phyloP scores from a whole-genome alignment of 2,888 invertebrate genomes.

The Mythimna loreyi region DNA sequence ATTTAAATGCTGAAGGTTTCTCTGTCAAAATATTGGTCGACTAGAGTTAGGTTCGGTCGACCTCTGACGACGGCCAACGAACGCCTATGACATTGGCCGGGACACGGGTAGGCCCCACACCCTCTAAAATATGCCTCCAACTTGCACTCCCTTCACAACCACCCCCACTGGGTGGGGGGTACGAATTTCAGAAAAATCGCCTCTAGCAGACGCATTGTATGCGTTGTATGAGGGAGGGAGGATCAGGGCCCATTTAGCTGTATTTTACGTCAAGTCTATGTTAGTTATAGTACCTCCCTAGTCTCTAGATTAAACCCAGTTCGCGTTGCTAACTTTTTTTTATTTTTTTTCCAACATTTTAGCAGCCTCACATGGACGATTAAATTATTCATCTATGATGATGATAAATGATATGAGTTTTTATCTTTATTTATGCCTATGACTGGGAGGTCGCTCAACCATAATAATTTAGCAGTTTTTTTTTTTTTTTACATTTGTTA shows the following conservation, averaged over 20 bases:
- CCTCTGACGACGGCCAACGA: slow-evolving; percentile 86
- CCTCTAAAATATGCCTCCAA: slow-evolving; percentile 72
- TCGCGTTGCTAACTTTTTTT: background rate
- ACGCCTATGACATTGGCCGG: slow-evolving; percentile 86
- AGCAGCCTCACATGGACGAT: background rate
- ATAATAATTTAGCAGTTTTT: background rate
- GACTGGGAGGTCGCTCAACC: slow-evolving; percentile 20
- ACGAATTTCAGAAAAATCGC: slow-evolving; percentile 60
- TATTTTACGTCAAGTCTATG: slow-evolving; percentile 43
- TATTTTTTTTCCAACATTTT: slow-evolving; percentile 19
- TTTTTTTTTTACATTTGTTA: background rate
- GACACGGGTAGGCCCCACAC: slow-evolving; percentile 79
- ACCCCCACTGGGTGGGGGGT: slow-evolving; percentile 57
- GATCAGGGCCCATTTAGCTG: slow-evolving; percentile 52
- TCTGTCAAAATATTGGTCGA: slow-evolving; percentile 43
- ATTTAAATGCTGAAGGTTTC: slow-evolving; percentile 40
- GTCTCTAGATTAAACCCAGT: slow-evolving; percentile 8
- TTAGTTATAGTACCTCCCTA: slow-evolving; percentile 6
- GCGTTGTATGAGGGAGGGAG: slow-evolving; percentile 53
- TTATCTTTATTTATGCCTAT: slow-evolving; percentile 20
- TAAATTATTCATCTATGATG: slow-evolving; percentile 20
- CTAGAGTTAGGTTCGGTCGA: slow-evolving; percentile 74
- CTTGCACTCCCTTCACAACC: slow-evolving; percentile 74
- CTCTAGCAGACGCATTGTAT: slow-evolving; percentile 67
- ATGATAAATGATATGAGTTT: slow-evolving; percentile 32